phyloP scores from a whole-genome alignment of 2,888 invertebrate species.

The Apodemia mormo region DNA sequence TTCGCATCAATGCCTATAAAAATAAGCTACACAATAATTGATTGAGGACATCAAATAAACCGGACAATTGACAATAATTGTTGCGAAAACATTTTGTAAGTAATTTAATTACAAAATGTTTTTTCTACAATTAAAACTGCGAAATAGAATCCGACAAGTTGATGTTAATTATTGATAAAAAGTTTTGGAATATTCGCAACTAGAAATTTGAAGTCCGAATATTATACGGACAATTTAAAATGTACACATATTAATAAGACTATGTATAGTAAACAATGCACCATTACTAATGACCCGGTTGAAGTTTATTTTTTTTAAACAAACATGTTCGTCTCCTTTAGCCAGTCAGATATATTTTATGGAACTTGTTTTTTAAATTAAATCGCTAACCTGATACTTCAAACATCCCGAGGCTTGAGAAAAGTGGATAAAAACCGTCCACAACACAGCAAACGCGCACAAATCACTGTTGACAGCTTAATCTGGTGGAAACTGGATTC shows the following conservation, averaged over 20 bases:
- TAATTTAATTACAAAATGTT: slow-evolving; percentile 29
- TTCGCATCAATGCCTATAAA: slow-evolving; percentile 15
- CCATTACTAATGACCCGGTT: slow-evolving; percentile 48
- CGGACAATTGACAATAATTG: slow-evolving; percentile 65
- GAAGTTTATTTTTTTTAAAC: slow-evolving; percentile 59
- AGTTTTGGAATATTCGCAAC: slow-evolving; percentile 38
- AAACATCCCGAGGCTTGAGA: slow-evolving; percentile 44
- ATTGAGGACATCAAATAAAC: slow-evolving; percentile 53
- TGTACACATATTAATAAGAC: slow-evolving; percentile 42
- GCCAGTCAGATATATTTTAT: slow-evolving; percentile 41
- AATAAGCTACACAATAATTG: slow-evolving; percentile 47
- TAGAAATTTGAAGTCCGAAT: slow-evolving; percentile 48
- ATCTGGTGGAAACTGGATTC: slow-evolving; percentile 41
- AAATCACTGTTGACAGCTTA: slow-evolving; percentile 40
- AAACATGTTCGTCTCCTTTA: slow-evolving; percentile 59
- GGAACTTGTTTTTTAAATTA: slow-evolving; percentile 60
- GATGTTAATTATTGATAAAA: slow-evolving; percentile 23
- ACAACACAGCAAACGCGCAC: slow-evolving; percentile 46
- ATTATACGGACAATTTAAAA: slow-evolving; percentile 54
- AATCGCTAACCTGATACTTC: slow-evolving; percentile 58
- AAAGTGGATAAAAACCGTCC: slow-evolving; percentile 57
- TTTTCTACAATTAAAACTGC: slow-evolving; percentile 29
- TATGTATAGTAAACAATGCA: slow-evolving; percentile 56
- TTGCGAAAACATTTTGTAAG: slow-evolving; percentile 54
- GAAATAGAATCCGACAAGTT: slow-evolving; percentile 31